Conservation (phyloP, 2,113 vertebrate species). For the Aleadryas rufinucha region DNA sequence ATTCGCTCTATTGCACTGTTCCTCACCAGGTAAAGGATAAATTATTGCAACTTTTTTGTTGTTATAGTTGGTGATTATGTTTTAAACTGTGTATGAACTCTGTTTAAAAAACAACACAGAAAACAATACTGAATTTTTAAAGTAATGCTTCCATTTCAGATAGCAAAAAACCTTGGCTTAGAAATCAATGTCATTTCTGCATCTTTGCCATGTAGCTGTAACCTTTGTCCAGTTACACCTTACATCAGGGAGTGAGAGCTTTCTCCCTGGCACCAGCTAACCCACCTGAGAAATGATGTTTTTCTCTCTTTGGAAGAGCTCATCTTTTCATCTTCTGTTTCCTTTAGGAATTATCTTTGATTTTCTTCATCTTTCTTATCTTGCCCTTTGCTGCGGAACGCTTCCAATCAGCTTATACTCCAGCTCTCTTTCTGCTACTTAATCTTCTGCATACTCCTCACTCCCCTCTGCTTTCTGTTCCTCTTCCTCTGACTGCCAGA, state of each 20-base stretch:
- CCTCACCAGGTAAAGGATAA: not conserved
- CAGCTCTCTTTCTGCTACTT: not conserved
- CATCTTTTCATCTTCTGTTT: not conserved
- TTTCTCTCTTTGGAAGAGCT: not conserved
- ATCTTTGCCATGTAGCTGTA: not conserved
- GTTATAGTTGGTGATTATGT: not conserved
- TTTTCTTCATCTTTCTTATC: conserved; percentile 12
- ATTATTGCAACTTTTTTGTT: not conserved
- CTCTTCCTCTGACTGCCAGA: not conserved
- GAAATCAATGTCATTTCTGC: conserved; percentile 3
- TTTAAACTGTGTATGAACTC: not conserved
- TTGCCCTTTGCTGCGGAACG: not conserved
- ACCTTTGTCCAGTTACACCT: not conserved
- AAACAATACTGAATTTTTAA: not conserved
- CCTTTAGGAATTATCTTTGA: not conserved
- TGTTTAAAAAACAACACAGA: not conserved
- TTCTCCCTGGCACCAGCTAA: not conserved
- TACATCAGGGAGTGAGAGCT: not conserved
- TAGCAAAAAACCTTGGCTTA: not conserved
- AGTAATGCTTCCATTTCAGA: not conserved
- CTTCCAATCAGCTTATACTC: not conserved
- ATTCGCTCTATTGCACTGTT: not conserved
- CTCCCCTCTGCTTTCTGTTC: not conserved
- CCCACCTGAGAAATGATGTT: not conserved
- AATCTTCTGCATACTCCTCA: not conserved